A percentile compares a stretch with the other conserved stretches of the same genome.
These are phyloP conservation scores for Antitype chi DNA, from an alignment of 2,888 invertebrate genomes.

Conservation along the genomic window DNA sequence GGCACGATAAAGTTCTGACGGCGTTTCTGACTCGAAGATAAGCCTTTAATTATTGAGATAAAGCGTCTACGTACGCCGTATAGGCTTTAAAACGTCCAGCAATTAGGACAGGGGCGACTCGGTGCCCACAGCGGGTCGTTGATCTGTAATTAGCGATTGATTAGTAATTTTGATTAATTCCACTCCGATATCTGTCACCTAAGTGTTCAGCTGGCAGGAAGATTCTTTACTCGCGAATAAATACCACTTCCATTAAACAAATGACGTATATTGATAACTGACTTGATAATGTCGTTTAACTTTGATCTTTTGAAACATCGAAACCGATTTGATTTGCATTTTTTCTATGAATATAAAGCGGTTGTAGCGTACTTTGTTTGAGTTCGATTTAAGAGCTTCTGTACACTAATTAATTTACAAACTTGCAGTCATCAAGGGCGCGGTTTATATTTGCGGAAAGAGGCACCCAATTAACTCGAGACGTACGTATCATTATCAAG, in stretches of 20 bases:
- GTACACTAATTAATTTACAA: conserved; percentile 29
- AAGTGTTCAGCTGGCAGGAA: conserved; percentile 30
- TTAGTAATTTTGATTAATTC: conserved; percentile 61
- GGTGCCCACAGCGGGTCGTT: conserved; percentile 54
- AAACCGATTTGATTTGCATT: conserved; percentile 55
- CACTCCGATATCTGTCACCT: conserved; percentile 45
- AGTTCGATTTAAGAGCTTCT: conserved; percentile 25
- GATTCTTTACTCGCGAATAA: conserved; percentile 12
- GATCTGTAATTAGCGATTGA: conserved; percentile 67
- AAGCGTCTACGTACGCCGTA: conserved; percentile 70
- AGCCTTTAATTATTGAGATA: conserved; percentile 88
- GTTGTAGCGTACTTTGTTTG: conserved; percentile 27
- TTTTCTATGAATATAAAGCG: conserved; percentile 60
- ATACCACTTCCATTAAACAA: conserved; percentile 37
- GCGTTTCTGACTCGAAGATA: conserved; percentile 84
- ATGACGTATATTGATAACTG: conserved; percentile 32
- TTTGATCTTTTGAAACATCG: conserved; percentile 45
- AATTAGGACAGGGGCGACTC: conserved; percentile 70
- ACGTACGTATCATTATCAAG: conserved; percentile 47
- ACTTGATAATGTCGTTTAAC: conserved; percentile 39
- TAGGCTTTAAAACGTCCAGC: conserved; percentile 74
- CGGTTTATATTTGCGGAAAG: conserved; percentile 51
- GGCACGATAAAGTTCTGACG: conserved; percentile 86
- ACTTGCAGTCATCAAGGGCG: conserved; percentile 54
- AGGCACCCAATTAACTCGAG: conserved; percentile 51